Conservation (phyloP, 2,797 vertebrate species). For the Telmatherina bonti region DNA sequence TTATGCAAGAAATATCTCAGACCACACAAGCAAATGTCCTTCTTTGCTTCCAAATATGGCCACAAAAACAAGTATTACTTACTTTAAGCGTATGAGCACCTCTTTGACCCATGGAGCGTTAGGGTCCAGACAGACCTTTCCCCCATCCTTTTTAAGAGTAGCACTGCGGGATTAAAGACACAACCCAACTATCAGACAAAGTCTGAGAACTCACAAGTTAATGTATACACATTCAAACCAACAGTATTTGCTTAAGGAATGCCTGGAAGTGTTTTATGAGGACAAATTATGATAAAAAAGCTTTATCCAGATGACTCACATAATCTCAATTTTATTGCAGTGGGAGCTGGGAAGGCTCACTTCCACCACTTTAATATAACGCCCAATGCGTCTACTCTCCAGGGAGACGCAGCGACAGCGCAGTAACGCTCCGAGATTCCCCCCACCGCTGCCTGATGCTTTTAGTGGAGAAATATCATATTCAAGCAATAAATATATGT, state of each 20-base stretch:
- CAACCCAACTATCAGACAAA: not conserved
- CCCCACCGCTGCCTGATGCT: slow-evolving; percentile 15
- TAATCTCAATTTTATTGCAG: slow-evolving; percentile 48
- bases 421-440: not conserved
- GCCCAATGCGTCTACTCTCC: slow-evolving; percentile 48
- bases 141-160: slow-evolving; percentile 39
- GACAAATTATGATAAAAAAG: not conserved
- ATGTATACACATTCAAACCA: not conserved
- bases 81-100: slow-evolving; percentile 21
- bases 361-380: slow-evolving; percentile 33
- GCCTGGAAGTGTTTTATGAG: not conserved
- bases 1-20: not conserved
- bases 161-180: slow-evolving; percentile 54
- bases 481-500: not conserved
- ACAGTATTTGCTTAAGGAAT: not conserved
- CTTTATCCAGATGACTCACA: slow-evolving; percentile 37
- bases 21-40: not conserved
- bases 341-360: slow-evolving; percentile 40
- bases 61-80: slow-evolving; percentile 10
- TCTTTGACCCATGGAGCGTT: slow-evolving; percentile 47
- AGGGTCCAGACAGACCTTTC: slow-evolving; percentile 53
- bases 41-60: not conserved
- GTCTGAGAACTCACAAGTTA: not conserved
- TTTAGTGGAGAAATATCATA: not conserved
- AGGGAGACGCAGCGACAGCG: slow-evolving; percentile 52